Evolutionary conservation across 2,797 vertebrate species (phyloP).

Genomic region (Eulemur rubriventer): DNA sequence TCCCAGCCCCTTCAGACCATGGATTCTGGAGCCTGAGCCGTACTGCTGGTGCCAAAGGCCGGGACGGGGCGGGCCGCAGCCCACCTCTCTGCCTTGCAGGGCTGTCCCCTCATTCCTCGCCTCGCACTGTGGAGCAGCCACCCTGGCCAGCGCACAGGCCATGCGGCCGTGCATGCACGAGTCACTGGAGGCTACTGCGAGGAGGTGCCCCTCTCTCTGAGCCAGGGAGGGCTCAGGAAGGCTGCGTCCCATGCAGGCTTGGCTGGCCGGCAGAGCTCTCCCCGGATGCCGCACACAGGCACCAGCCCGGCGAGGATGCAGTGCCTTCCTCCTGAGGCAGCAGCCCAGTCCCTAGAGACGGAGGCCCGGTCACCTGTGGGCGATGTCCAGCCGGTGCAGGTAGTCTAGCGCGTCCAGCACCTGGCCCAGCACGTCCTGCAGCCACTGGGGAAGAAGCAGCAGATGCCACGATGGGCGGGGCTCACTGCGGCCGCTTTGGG

Average conservation of each 20-base stretch:
- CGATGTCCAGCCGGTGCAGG: conserved; percentile 82
- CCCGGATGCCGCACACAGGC: fast-evolving
- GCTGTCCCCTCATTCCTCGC: not conserved
- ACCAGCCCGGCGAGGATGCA: fast-evolving
- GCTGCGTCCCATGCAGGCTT: fast-evolving
- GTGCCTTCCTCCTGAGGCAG: not conserved
- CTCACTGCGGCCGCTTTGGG: not conserved
- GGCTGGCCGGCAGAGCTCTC: fast-evolving
- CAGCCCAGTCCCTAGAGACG: not conserved
- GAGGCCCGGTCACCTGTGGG: conserved; percentile 84
- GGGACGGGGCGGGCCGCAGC: fast-evolving
- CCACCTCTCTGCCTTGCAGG: fast-evolving
- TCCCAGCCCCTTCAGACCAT: not conserved
- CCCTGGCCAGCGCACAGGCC: fast-evolving
- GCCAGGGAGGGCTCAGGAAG: not conserved
- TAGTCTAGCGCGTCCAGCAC: conserved; percentile 85
- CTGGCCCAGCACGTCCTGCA: conserved; percentile 84
- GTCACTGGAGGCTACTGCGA: not conserved
- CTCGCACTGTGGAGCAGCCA: conserved; percentile 22
- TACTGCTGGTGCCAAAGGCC: not conserved
- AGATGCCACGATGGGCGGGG: fast-evolving
- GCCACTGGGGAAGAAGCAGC: conserved; percentile 75
- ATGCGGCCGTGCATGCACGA: fast-evolving
- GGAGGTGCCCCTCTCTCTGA: not conserved
- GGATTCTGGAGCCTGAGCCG: not conserved